These are phyloP conservation scores for Cremastobaeus sp. DNA, from an alignment of 2,888 invertebrate genomes.

Conservation along the genomic window DNA sequence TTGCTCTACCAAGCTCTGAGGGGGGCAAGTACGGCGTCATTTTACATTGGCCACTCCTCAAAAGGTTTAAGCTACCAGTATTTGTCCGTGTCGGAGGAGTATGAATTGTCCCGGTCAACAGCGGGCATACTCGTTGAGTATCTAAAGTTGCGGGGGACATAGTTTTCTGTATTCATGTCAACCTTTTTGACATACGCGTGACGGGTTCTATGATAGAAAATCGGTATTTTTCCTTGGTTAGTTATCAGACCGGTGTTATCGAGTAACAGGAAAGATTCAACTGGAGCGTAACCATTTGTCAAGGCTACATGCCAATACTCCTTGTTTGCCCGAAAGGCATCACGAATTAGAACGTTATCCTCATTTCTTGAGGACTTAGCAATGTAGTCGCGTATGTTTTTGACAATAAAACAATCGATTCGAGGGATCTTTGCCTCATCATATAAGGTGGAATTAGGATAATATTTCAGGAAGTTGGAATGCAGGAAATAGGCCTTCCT, in stretches of 20 bases:
- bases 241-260: not conserved
- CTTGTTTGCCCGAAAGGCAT: not conserved
- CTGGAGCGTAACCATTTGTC: not conserved
- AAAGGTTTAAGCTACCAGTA: not conserved
- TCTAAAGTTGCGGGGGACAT: not conserved
- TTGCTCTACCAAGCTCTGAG: no score
- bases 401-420: not conserved
- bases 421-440: not conserved
- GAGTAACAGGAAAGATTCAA: slow-evolving; percentile 1
- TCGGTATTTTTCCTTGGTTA: no score
- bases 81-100: not conserved
- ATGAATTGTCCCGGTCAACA: not conserved
- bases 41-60: slow-evolving; percentile 1
- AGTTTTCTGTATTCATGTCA: not conserved
- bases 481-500: not conserved
- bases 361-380: not conserved
- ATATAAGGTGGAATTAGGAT: not conserved
- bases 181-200: not conserved
- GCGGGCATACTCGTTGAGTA: not conserved
- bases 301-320: not conserved
- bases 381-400: slow-evolving; percentile 2
- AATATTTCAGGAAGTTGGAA: not conserved
- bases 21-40: no score
- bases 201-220: no score
- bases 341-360: not conserved